Conservation (phyloP, 2,797 vertebrate genomes). For the Echiichthys vipera region DNA sequence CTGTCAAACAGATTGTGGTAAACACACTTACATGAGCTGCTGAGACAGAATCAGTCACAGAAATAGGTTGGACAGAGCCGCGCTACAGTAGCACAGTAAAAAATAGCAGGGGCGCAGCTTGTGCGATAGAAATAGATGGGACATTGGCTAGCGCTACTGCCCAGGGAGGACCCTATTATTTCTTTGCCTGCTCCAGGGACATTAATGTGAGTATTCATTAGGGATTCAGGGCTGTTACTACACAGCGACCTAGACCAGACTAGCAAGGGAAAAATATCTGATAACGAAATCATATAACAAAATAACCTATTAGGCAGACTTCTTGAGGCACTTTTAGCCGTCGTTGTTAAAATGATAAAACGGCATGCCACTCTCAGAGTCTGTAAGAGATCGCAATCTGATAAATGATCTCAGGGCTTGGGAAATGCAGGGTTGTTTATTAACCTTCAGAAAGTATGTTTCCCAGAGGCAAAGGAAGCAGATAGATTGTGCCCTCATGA, state of each 20-base stretch:
- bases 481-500: constrained; percentile 80
- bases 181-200: constrained; percentile 51
- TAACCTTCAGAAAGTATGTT: constrained; percentile 85
- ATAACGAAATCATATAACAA: constrained; percentile 82
- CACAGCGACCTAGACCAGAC: constrained; percentile 62
- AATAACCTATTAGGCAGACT: constrained; percentile 84
- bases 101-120: constrained; percentile 48
- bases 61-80: constrained; percentile 35
- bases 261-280: constrained; percentile 61
- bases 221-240: constrained; percentile 72
- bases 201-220: constrained; percentile 76
- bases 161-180: constrained; percentile 76
- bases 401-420: constrained; percentile 81
- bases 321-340: constrained; percentile 81
- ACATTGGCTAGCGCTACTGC: constrained; percentile 43
- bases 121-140: constrained; percentile 56
- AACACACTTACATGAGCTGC: constrained; percentile 23
- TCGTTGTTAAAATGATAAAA: constrained; percentile 86
- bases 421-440: constrained; percentile 84
- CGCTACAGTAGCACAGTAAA: constrained; percentile 13
- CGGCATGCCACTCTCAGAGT: constrained; percentile 80
- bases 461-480: constrained; percentile 78
- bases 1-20: constrained; percentile 25
- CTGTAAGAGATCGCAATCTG: constrained; percentile 82
- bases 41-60: constrained; percentile 23